These are phyloP conservation scores for Zele albiditarsus DNA, from an alignment of 2,888 invertebrate genomes.

Conservation along the genomic window DNA sequence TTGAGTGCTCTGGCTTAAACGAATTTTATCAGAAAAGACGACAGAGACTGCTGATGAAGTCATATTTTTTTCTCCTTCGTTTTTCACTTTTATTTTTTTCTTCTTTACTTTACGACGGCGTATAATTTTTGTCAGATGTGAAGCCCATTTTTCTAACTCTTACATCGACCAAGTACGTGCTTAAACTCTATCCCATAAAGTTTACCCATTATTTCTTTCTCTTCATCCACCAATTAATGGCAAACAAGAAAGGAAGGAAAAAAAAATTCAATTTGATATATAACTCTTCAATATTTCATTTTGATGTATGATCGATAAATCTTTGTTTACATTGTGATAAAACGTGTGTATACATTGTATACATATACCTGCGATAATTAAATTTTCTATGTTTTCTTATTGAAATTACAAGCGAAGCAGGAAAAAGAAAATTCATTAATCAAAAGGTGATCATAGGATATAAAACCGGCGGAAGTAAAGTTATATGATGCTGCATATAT, in stretches of 20 bases:
- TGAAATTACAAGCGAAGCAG: no score
- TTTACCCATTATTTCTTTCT: background rate
- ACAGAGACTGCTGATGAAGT: background rate
- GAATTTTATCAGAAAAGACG: background rate
- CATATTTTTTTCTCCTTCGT: background rate
- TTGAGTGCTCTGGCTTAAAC: background rate
- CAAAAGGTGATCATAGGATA: no score
- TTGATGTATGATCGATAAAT: no score
- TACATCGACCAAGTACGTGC: background rate
- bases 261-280: background rate
- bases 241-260: background rate
- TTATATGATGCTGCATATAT: no score
- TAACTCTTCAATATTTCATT: no score
- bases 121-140: background rate
- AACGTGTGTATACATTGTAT: no score
- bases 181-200: background rate
- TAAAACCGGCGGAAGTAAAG: no score
- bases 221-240: background rate
- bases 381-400: no score
- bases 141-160: background rate
- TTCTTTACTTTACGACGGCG: background rate
- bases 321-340: no score
- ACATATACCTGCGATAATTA: no score
- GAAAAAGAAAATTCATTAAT: no score
- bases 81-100: background rate